Base-by-base conservation (phyloP, 2,113 vertebrate genomes). In the Vulpes lagopus region DNA sequence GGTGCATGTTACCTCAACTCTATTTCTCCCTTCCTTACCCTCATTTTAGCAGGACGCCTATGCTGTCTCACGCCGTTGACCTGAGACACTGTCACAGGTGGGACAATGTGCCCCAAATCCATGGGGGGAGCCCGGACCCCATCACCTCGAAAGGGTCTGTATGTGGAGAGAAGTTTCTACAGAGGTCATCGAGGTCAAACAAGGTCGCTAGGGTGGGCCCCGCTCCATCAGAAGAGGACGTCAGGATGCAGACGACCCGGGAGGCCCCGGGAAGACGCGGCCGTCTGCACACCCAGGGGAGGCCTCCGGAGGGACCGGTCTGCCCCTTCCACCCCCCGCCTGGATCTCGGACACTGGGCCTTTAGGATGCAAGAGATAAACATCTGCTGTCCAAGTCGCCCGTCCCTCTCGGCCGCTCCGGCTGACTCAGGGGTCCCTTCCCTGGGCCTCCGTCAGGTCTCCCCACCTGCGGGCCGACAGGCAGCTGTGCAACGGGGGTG, bases 311-410 rank as follows among this genome's bases (percentile, higher is more conserved):
- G 67, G 35, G n/a, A 43, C 53, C 6, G 7, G 5, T 10, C 23
- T 23, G 3, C 6, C n/a, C 7, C 5, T 0, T 4, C 10, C 16
- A 15, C 3, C 6, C n/a, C 7, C 5, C 0, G 8, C 10, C 16
- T 43, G 17, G 11, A 38, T 38, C 67, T 69, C 3, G 2, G 49
- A 69, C 32, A 1, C 35, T 14, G 2, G 1, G 49, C 8, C 22
- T 35, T 32, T 12, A 55, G 49, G 23, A 25, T 14, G 49, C 20
- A 14, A 53, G 62, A 23, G 49, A 25, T 23, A 27, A 59, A 19
- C 20, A 25, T 88, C 15, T 35, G 32, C 27, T 57, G 9, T 55
- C 11, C 27, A 38, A 38, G 51, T 3, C 5, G 2, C 71, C 43
- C 3, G 1, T 51, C 14, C 17, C 25, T 10, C 30, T 27, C 9